Evolutionary conservation across 2,113 vertebrate genomes (phyloP).

Genomic region (Eulemur rufifrons): DNA sequence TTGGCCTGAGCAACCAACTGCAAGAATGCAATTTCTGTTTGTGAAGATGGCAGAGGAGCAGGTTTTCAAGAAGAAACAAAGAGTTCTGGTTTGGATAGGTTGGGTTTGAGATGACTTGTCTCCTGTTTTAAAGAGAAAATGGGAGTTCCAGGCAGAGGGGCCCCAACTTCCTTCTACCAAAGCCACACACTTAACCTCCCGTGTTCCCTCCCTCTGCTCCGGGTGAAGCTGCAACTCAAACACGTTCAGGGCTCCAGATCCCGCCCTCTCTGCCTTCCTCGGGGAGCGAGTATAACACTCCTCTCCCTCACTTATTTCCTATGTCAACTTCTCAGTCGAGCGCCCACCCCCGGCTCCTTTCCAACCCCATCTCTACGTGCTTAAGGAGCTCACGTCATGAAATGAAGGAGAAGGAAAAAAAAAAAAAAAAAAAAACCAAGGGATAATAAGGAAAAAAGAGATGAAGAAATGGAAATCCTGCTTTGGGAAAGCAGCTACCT

Average conservation of each 20-base stretch:
- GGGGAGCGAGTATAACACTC: not conserved
- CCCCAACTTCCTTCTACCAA: not conserved
- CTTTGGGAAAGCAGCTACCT: not conserved
- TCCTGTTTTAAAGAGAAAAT: not conserved
- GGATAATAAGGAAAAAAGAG: too few species aligned
- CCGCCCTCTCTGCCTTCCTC: not conserved
- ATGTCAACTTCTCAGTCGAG: not conserved
- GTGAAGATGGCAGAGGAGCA: not conserved
- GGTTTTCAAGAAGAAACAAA: not conserved
- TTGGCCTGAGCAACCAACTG: not conserved
- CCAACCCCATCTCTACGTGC: not conserved
- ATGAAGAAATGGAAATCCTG: not conserved
- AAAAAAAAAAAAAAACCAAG: rapidly evolving
- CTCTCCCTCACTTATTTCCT: not conserved
- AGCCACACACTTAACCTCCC: not conserved
- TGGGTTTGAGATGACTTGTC: not conserved
- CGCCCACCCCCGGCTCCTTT: not conserved
- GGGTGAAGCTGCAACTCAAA: not conserved
- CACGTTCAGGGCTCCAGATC: not conserved
- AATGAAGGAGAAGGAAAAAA: not conserved
- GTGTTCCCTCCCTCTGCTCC: rapidly evolving
- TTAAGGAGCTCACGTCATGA: not conserved
- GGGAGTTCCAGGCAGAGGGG: not conserved
- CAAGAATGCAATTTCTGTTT: not conserved
- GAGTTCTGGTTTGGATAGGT: not conserved